Percentiles rank a stretch among this genome's conserved stretches.
These are phyloP conservation scores for Yponomeuta malinellus DNA, from an alignment of 2,888 invertebrate species.

Conservation along the genomic window DNA sequence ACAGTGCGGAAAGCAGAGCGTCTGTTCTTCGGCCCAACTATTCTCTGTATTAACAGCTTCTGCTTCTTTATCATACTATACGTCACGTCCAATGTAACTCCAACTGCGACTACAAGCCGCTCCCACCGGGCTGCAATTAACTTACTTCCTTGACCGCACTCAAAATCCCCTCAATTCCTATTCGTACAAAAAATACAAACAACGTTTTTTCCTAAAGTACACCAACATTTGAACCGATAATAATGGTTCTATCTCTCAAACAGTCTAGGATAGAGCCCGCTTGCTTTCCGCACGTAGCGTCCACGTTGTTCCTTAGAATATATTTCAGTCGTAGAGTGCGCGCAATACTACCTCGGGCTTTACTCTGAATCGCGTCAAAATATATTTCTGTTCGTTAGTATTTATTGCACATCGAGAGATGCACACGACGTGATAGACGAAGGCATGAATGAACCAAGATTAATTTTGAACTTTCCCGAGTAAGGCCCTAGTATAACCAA, in stretches of 20 bases:
- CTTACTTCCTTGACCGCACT: background rate
- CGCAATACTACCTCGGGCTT: background rate
- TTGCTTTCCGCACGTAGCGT: background rate
- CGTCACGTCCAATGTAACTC: background rate
- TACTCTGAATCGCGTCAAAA: background rate
- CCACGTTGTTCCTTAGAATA: background rate
- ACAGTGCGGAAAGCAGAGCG: background rate
- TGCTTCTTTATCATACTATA: background rate
- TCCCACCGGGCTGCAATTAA: background rate
- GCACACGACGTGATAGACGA: background rate
- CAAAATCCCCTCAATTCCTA: background rate
- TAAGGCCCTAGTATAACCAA: background rate
- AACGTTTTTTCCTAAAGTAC: background rate
- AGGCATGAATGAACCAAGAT: background rate
- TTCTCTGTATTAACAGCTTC: background rate
- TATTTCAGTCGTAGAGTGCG: background rate
- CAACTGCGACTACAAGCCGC: background rate
- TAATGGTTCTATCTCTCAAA: background rate
- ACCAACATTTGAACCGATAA: background rate
- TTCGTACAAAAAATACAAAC: constrained; percentile 3
- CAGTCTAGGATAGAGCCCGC: background rate
- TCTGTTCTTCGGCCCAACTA: background rate
- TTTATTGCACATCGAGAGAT: background rate
- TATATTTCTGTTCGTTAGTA: background rate
- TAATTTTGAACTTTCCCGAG: background rate